phyloP scores from a whole-genome alignment of 2,797 vertebrate genomes.

The Miichthys miiuy region DNA sequence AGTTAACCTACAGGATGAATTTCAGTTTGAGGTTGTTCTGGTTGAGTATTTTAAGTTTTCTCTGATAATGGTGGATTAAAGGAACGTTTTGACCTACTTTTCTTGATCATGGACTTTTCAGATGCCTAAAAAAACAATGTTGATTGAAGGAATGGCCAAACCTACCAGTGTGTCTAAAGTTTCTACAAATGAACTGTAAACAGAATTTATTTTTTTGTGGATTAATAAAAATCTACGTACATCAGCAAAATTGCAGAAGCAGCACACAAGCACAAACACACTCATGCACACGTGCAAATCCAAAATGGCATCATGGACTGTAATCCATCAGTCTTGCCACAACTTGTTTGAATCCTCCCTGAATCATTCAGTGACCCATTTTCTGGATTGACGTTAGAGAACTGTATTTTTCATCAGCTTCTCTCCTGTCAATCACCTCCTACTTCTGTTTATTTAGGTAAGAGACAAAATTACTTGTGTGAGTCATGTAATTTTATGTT shows the following conservation, averaged over 20 bases:
- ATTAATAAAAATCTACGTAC: background rate
- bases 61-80: background rate
- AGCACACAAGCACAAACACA: background rate
- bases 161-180: too few relatives aligned
- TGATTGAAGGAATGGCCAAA: background rate
- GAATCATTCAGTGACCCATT: slow-evolving; percentile 37
- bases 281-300: background rate
- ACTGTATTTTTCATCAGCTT: slow-evolving; percentile 9
- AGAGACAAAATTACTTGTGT: slow-evolving; percentile 15
- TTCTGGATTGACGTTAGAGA: slow-evolving; percentile 10
- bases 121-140: background rate
- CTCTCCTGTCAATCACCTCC: slow-evolving; percentile 1
- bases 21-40: background rate
- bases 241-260: too few relatives aligned
- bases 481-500: background rate
- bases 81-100: slow-evolving; percentile 9
- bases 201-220: background rate
- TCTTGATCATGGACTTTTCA: background rate
- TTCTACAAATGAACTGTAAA: background rate
- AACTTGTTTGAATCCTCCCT: slow-evolving; percentile 20
- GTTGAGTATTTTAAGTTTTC: background rate
- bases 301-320: background rate
- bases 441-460: slow-evolving; percentile 6
- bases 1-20: background rate
- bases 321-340: background rate